These are phyloP conservation scores for Paramormyrops kingsleyae DNA, from an alignment of 2,113 vertebrate species.

Conservation along the genomic window DNA sequence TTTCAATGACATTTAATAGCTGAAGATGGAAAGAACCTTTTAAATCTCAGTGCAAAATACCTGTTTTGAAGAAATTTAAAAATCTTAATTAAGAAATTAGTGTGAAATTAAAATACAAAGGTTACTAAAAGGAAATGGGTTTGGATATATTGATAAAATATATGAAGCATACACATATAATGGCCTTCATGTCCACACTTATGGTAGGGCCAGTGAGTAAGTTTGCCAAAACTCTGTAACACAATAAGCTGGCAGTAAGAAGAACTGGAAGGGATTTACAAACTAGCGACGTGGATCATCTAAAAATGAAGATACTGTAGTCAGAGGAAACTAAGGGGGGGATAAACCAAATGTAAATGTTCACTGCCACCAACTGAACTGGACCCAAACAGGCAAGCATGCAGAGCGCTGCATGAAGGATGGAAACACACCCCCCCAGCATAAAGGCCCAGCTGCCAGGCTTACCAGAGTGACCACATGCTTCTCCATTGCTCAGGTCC, in stretches of 20 bases:
- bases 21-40: not conserved
- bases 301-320: not conserved
- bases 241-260: not conserved
- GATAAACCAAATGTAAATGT: not conserved
- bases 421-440: not conserved
- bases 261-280: not conserved
- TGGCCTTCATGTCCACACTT: not conserved
- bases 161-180: not conserved
- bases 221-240: not conserved
- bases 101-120: not conserved
- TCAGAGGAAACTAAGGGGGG: not conserved
- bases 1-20: not conserved
- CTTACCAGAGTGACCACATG: conserved; percentile 79
- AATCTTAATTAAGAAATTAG: not conserved
- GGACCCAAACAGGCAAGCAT: not conserved
- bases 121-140: not conserved
- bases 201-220: not conserved
- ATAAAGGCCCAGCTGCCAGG: conserved; percentile 29
- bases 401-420: not conserved
- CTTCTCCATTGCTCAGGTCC: conserved; percentile 69
- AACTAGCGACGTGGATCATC: not conserved
- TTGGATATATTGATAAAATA: not conserved
- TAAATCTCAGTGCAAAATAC: not conserved
- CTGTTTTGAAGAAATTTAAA: not conserved
- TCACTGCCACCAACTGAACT: not conserved